A percentile compares a stretch with the other conserved stretches of the same genome.
Evolutionary conservation across 2,797 vertebrate species (phyloP).

Genomic region (Loriculus beryllinus): DNA sequence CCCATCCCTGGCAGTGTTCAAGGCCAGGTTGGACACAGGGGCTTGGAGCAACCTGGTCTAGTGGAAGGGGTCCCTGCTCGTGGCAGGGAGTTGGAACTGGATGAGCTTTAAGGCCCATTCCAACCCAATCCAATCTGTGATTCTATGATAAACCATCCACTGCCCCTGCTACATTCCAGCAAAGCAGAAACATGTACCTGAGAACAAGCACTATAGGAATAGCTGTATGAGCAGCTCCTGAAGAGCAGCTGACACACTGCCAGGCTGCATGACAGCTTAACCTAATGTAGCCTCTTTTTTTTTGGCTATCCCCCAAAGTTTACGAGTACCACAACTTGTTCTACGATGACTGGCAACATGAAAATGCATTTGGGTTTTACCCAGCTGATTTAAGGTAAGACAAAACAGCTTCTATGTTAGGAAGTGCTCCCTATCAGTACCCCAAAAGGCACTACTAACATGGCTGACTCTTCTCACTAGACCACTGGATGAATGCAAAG

Average conservation of each 20-base stretch:
- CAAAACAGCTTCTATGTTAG: neutral
- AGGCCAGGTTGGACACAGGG: neutral
- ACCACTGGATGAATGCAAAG: neutral
- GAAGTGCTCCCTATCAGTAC: neutral
- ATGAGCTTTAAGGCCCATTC: neutral
- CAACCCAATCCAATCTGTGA: neutral
- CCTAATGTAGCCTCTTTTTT: neutral
- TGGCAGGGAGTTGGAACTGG: neutral
- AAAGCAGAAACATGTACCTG: neutral
- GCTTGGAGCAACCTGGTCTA: neutral
- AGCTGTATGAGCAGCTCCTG: neutral
- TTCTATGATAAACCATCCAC: neutral
- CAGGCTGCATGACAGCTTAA: neutral
- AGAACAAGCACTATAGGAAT: neutral
- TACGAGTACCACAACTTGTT: neutral
- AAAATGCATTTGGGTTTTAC: fast-evolving
- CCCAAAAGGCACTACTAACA: neutral
- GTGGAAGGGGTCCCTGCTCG: neutral
- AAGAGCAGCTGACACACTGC: neutral
- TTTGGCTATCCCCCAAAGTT: neutral
- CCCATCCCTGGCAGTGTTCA: neutral
- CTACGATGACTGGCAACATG: neutral
- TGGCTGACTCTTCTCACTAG: neutral
- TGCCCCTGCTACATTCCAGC: neutral
- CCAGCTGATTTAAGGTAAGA: neutral